Evolutionary conservation across 2,797 vertebrate genomes (phyloP), one percentile per base, ranked within the genome.

Genomic region (Hylomyscus alleni): DNA sequence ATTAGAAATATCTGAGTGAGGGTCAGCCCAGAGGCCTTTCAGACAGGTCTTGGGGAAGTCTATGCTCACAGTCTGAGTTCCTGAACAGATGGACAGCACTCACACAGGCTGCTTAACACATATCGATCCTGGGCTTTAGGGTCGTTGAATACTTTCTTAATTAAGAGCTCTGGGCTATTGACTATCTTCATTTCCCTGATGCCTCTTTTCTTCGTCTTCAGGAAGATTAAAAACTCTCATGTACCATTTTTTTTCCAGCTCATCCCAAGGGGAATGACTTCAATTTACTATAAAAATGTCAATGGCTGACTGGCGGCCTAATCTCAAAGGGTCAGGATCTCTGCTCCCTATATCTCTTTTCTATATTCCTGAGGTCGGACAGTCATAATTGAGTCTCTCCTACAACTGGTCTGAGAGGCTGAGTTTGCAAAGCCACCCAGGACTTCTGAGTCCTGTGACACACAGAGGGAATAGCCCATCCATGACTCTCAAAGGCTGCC

Each of bases 151-250:
- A 72, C 95, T 92, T 86, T 86, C 86, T 82, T 87, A 92, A 91
- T 84, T 83, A 96, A 96, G 81, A 95, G 90, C 87, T 83, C 20
- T 12, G 40, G 44, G 78, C 73, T 94, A 65, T 24, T 58, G 94
- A 95, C 10, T 17, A 1, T 50, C n/a, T 91, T 65, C 22, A 15
- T 73, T 93, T 73, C 81, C 72, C 67, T 72, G 29, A 56, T 0
- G 22, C 44, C 77, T 88, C 72, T 93, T 92, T 94, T 44, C 73
- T 78, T 69, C 52, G 60, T 76, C 87, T 89, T 26, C 44, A n/a
- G 76, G 56, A 77, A 95, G 91, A 85, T 62, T 26, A 58, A 90
- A 97, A 97, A 37, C n/a, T 34, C 31, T 78, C 44, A 76, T 76
- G 65, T 9, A 62, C 76, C 44, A 60, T 73, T 94, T 94, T 40